Conservation (phyloP, 2,797 vertebrate species). For the Channallabes apus region DNA sequence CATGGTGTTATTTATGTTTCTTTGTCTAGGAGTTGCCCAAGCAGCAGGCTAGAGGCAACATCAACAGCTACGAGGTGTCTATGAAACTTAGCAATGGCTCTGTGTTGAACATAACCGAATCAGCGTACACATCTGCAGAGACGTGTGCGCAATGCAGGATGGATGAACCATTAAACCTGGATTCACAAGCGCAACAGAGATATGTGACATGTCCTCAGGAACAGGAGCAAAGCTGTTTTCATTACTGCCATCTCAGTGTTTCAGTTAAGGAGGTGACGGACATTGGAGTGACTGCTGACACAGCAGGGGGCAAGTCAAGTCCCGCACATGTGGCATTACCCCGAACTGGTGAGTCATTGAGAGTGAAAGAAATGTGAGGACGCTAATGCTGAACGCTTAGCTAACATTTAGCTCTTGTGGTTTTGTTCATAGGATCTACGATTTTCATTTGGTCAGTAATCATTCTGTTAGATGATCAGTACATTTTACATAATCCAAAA, state of each 20-base stretch:
- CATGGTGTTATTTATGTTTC: background rate
- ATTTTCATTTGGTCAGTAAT: no score
- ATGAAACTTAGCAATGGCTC: constrained; percentile 51
- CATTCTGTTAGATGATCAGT: background rate
- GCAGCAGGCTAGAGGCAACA: constrained; percentile 60
- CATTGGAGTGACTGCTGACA: constrained; percentile 40
- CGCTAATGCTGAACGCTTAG: background rate
- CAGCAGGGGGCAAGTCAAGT: constrained; percentile 25
- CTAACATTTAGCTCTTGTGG: background rate
- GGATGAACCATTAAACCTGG: background rate
- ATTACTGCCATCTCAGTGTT: background rate
- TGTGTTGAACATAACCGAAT: rapidly evolving
- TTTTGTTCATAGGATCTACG: background rate
- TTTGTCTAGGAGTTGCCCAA: constrained; percentile 63
- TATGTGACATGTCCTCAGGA: background rate
- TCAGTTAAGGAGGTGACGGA: constrained; percentile 4
- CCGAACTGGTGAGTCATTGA: constrained; percentile 27
- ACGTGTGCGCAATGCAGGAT: background rate
- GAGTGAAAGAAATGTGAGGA: background rate
- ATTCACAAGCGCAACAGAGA: background rate
- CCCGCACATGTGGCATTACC: constrained; percentile 40
- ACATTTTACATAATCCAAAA: background rate
- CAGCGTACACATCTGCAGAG: background rate
- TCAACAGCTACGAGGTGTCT: constrained; percentile 62
- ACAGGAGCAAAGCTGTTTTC: constrained; percentile 47